These are phyloP conservation scores for Bolinopsis microptera DNA, from an alignment of 37 sponge, comb jelly and placozoan genomes.

Conservation along the genomic window DNA sequence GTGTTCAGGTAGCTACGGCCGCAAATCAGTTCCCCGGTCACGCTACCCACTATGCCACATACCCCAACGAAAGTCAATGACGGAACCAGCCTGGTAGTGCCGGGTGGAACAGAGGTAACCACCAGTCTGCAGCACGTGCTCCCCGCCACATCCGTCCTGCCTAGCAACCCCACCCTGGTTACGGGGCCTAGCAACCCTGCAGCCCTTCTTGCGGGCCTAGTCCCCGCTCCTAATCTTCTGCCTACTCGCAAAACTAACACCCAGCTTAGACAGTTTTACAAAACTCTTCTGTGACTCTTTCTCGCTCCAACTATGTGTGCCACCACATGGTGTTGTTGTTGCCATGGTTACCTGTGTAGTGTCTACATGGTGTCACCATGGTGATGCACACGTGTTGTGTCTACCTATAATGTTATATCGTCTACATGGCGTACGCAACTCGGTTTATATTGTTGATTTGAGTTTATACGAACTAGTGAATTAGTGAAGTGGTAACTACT, in stretches of 20 bases:
- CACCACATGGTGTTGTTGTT: background rate
- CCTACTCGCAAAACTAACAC: background rate
- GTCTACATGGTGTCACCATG: too few species aligned
- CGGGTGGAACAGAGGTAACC: background rate
- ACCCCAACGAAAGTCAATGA: conserved; percentile 37
- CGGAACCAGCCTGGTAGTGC: background rate
- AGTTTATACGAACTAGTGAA: background rate
- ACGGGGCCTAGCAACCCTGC: background rate
- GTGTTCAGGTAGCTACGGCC: conserved; percentile 61
- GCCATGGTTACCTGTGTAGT: too few species aligned
- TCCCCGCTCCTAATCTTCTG: background rate
- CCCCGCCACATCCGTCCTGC: background rate
- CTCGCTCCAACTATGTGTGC: background rate
- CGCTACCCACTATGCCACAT: conserved; percentile 30
- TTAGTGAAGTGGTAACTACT: too few species aligned
- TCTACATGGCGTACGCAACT: too few species aligned
- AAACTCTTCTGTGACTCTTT: conserved; percentile 41
- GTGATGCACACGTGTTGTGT: too few species aligned
- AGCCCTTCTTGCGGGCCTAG: background rate
- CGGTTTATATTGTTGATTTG: background rate
- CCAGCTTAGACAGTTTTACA: conserved; percentile 44
- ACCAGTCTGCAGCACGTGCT: background rate
- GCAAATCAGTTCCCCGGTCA: conserved; percentile 45
- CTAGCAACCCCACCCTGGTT: conserved; percentile 8
- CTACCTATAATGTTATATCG: too few species aligned